phyloP scores from a whole-genome alignment of 2,888 invertebrate genomes.

The Chrysopilus asiliformis region DNA sequence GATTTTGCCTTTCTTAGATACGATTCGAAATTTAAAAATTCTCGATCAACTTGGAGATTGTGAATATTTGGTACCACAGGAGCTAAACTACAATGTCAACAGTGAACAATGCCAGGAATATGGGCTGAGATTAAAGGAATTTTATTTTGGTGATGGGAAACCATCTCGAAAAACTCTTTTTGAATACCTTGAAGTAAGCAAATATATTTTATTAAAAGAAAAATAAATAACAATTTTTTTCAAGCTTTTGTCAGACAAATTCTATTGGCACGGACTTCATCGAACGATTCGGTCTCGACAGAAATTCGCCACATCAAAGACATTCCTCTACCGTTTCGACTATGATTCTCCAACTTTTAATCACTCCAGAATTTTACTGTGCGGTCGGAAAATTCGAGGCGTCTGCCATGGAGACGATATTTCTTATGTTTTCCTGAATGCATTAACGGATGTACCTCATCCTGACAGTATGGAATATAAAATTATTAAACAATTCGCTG shows the following conservation, averaged over 20 bases:
- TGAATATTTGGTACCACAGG: conserved; percentile 27
- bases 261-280: conserved; percentile 31
- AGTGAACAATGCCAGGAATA: conserved; percentile 23
- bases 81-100: conserved; percentile 23
- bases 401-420: conserved; percentile 33
- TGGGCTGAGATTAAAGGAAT: conserved; percentile 32
- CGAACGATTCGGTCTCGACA: conserved; percentile 23
- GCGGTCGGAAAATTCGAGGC: conserved; percentile 25
- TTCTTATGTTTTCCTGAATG: conserved; percentile 28
- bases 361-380: conserved; percentile 14
- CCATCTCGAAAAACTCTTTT: conserved; percentile 32
- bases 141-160: conserved; percentile 36
- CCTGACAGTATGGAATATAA: conserved; percentile 22
- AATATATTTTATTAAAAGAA: not conserved
- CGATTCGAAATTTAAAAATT: conserved; percentile 1
- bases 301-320: conserved; percentile 23
- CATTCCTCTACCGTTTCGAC: conserved; percentile 33
- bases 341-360: conserved; percentile 21
- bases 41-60: conserved; percentile 28
- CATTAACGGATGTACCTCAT: conserved; percentile 22
- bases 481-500: conserved; percentile 24
- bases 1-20: conserved; percentile 4
- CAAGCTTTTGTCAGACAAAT: conserved; percentile 25
- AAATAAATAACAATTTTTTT: too few species aligned
- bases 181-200: conserved; percentile 30